A percentile compares a stretch with the other conserved stretches of the same genome.
These are phyloP conservation scores for Ptychodera flava DNA, from an alignment of 35 echinoderm and acorn worm species.

Conservation along the genomic window DNA sequence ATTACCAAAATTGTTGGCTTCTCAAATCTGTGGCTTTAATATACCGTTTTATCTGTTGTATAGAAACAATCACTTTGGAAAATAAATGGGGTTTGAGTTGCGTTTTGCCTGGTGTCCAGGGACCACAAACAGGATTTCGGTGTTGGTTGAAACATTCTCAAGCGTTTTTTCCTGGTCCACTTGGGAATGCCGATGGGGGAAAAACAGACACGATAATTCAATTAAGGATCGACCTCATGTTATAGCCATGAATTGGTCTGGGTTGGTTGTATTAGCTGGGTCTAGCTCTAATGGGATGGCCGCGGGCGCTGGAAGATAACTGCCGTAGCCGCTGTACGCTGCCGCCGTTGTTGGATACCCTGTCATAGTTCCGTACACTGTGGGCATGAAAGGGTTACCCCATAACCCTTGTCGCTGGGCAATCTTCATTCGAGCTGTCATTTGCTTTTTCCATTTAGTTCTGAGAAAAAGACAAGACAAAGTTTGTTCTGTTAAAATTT, in stretches of 20 bases:
- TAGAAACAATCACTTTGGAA: not conserved
- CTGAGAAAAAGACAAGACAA: constrained; percentile 33
- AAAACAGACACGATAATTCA: not conserved
- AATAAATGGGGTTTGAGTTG: not conserved
- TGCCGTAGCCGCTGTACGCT: not conserved
- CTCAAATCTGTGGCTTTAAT: not conserved
- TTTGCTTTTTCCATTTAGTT: constrained; percentile 98
- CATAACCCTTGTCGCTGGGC: constrained; percentile 94
- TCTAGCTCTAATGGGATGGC: not conserved
- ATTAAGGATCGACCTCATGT: not conserved
- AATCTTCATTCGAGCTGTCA: constrained; percentile 95
- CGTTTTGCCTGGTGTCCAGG: not conserved
- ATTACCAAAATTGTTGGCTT: not conserved
- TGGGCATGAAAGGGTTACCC: constrained; percentile 73
- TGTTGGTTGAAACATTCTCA: not conserved
- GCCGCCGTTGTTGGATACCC: not conserved
- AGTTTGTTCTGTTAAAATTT: too few relatives aligned
- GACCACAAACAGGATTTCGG: not conserved
- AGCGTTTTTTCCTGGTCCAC: not conserved
- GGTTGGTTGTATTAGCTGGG: not conserved
- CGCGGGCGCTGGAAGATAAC: not conserved
- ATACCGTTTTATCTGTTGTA: not conserved
- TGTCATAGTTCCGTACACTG: constrained; percentile 49
- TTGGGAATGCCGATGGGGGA: not conserved
- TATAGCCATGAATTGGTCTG: not conserved